Evolutionary conservation across 2,888 invertebrate species (phyloP).

Genomic region (Spisula solida): DNA sequence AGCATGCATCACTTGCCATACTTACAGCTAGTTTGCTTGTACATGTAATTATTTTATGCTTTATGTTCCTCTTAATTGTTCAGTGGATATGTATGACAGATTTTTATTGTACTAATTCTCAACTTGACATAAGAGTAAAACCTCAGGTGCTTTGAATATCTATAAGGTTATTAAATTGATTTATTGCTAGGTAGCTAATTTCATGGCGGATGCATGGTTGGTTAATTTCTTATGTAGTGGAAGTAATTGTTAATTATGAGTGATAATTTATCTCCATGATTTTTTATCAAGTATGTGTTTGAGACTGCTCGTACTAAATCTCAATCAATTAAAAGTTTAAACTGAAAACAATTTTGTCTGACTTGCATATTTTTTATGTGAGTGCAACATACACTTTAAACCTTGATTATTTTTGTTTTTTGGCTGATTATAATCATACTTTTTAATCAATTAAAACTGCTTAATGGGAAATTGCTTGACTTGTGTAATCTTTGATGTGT

Average conservation of each 20-base stretch:
- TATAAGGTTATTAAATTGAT: conserved; percentile 1
- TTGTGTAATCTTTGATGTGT: not conserved
- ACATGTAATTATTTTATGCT: not conserved
- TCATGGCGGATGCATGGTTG: not conserved
- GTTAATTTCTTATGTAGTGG: not conserved
- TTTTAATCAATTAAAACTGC: not conserved
- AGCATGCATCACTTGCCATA: not conserved
- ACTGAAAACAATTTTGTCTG: not conserved
- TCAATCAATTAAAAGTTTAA: not conserved
- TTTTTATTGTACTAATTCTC: not conserved
- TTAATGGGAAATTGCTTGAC: not conserved
- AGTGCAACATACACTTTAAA: not conserved
- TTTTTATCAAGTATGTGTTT: not conserved
- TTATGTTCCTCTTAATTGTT: not conserved
- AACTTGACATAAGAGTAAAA: not conserved
- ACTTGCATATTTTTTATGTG: not conserved
- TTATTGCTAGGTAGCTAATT: not conserved
- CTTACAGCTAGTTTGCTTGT: not conserved
- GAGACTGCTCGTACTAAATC: not conserved
- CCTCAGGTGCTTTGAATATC: not conserved
- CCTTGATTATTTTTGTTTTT: not conserved
- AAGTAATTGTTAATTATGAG: conserved; percentile 4
- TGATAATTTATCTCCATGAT: not conserved
- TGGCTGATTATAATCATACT: not conserved
- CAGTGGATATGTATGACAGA: not conserved